Evolutionary conservation across 2,888 invertebrate species (phyloP).

Genomic region (Clivina fossor): DNA sequence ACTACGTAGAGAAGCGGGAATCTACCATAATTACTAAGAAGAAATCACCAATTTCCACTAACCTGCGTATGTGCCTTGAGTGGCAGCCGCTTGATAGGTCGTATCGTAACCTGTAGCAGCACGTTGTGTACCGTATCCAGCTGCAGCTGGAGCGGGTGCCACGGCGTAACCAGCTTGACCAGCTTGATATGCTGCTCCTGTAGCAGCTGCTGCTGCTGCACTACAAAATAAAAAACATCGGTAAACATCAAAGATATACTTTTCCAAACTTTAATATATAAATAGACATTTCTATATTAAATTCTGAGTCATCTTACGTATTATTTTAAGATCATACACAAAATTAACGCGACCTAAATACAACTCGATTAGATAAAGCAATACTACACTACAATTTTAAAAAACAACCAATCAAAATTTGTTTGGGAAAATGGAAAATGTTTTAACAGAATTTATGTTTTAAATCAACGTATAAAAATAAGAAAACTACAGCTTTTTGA

Average conservation of each 20-base stretch:
- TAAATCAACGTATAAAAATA: too few species aligned
- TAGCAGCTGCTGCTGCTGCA: slow-evolving; percentile 67
- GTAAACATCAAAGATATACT: too few species aligned
- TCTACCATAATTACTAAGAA: slow-evolving; percentile 24
- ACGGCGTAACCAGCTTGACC: slow-evolving; percentile 84
- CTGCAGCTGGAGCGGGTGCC: slow-evolving; percentile 77
- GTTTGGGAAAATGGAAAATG: too few species aligned
- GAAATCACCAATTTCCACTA: slow-evolving; percentile 39
- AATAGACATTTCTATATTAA: slow-evolving; percentile 1
- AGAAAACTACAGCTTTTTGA: too few species aligned
- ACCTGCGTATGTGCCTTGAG: slow-evolving; percentile 69
- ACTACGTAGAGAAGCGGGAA: slow-evolving; percentile 21
- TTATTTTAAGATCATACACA: slow-evolving; percentile 12
- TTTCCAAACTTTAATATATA: slow-evolving; percentile 1
- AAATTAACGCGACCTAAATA: neutral
- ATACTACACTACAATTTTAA: too few species aligned
- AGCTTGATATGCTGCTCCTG: slow-evolving; percentile 80
- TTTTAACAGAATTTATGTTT: too few species aligned
- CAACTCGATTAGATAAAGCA: neutral
- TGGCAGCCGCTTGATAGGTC: slow-evolving; percentile 80
- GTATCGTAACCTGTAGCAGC: slow-evolving; percentile 80
- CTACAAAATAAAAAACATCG: slow-evolving; percentile 1
- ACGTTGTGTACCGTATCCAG: slow-evolving; percentile 81
- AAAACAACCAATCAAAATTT: too few species aligned
- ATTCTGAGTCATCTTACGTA: slow-evolving; percentile 12